Conservation (phyloP, 2,113 vertebrate species). For the Paratilapia polleni region DNA sequence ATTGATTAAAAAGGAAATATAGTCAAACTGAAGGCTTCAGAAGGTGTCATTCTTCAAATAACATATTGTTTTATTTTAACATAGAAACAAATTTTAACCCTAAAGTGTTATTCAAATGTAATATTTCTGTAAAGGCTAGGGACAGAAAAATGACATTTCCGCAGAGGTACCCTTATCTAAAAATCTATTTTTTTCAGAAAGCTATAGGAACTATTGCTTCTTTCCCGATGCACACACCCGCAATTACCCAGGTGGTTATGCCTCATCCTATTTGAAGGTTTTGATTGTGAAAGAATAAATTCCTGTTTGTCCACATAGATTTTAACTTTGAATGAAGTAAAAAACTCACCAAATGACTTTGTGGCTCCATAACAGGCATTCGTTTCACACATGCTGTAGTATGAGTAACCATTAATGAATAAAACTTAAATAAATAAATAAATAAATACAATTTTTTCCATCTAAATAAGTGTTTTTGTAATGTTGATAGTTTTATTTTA, state of each 20-base stretch:
- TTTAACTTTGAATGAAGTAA: not conserved
- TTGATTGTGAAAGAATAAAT: too few relatives aligned
- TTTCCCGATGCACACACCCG: not conserved
- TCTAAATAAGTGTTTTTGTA: too few relatives aligned
- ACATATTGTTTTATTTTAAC: not conserved
- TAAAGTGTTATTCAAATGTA: not conserved
- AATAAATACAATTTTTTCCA: too few relatives aligned
- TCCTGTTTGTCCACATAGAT: too few relatives aligned
- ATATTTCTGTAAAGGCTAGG: not conserved
- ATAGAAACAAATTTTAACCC: too few relatives aligned
- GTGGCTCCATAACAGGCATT: not conserved
- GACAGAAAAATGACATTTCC: not conserved
- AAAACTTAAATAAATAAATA: too few relatives aligned
- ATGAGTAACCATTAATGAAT: not conserved
- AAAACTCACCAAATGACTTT: not conserved
- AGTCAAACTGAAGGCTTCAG: not conserved
- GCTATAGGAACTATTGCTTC: fast-evolving
- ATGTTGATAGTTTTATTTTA: fast-evolving
- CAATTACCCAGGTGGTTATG: not conserved
- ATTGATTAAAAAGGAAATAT: not conserved
- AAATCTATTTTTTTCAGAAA: not conserved
- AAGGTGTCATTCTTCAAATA: not conserved
- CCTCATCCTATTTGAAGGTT: not conserved
- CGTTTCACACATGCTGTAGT: fast-evolving
- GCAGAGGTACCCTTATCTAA: not conserved